Conservation (phyloP, 2,113 vertebrate species). For the Oncorhynchus kisutch region DNA sequence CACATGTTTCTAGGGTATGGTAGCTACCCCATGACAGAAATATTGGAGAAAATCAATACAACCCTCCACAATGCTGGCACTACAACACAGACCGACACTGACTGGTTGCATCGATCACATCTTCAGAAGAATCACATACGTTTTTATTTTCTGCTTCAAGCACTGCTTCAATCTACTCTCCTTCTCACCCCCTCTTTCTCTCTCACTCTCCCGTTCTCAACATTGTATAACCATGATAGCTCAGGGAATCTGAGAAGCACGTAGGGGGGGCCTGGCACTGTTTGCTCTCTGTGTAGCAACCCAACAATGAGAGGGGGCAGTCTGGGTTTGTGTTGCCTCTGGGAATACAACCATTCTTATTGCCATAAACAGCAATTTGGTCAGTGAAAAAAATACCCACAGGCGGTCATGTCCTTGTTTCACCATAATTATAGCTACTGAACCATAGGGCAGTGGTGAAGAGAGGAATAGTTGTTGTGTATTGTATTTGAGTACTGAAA, state of each 20-base stretch:
- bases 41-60: slow-evolving; percentile 63
- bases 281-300: slow-evolving; percentile 56
- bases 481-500: neutral
- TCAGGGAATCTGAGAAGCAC: slow-evolving; percentile 54
- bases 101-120: slow-evolving; percentile 68
- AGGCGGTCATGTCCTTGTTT: slow-evolving; percentile 44
- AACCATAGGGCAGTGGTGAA: slow-evolving; percentile 38
- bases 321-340: slow-evolving; percentile 54
- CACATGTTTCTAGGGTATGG: slow-evolving; percentile 29
- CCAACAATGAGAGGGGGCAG: slow-evolving; percentile 52
- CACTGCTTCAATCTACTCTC: slow-evolving; percentile 26
- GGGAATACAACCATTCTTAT: slow-evolving; percentile 55
- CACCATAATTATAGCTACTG: slow-evolving; percentile 52
- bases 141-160: slow-evolving; percentile 13
- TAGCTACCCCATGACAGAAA: slow-evolving; percentile 59
- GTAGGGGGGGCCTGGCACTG: slow-evolving; percentile 36
- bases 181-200: slow-evolving; percentile 8
- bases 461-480: slow-evolving; percentile 47
- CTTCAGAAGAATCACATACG: slow-evolving; percentile 62
- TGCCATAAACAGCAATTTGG: slow-evolving; percentile 65
- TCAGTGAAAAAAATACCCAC: slow-evolving; percentile 43
- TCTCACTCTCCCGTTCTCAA: slow-evolving; percentile 36
- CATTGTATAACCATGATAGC: slow-evolving; percentile 36
- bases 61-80: slow-evolving; percentile 53
- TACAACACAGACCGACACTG: slow-evolving; percentile 55